Percentiles rank a stretch among this genome's conserved stretches.
These are phyloP conservation scores for Arnoldichthys spilopterus DNA, from an alignment of 2,797 vertebrate species.

Conservation along the genomic window DNA sequence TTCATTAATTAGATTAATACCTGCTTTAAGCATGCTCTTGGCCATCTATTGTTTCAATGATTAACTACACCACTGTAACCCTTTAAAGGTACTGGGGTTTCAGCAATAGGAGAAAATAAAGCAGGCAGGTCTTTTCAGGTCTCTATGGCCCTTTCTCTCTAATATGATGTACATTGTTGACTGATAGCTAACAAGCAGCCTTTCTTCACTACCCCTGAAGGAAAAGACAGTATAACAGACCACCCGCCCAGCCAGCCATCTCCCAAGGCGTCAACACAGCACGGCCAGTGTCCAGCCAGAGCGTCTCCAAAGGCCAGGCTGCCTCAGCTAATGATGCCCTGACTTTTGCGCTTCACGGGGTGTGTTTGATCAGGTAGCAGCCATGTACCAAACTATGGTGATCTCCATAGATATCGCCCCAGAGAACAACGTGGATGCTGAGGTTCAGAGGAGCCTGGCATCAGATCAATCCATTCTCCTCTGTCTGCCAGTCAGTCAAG, in stretches of 20 bases:
- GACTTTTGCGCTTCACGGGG: slow-evolving; percentile 69
- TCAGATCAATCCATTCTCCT: slow-evolving; percentile 53
- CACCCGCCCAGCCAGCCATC: slow-evolving; percentile 71
- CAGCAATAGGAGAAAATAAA: not conserved
- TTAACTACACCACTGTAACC: not conserved
- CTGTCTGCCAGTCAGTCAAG: slow-evolving; percentile 56
- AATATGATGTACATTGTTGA: slow-evolving; percentile 39
- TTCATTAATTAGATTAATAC: too few relatives aligned
- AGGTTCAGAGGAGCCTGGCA: slow-evolving; percentile 56
- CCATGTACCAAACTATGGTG: slow-evolving; percentile 50
- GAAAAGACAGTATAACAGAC: slow-evolving; percentile 64
- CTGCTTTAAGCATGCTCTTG: not conserved
- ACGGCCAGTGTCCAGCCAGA: slow-evolving; percentile 69
- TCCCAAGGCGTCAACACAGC: slow-evolving; percentile 77
- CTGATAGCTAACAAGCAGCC: slow-evolving; percentile 40
- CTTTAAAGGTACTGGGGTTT: not conserved
- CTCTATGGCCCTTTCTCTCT: not conserved
- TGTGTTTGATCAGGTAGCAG: slow-evolving; percentile 74
- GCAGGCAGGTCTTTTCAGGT: slow-evolving; percentile 1
- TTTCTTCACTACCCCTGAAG: slow-evolving; percentile 60
- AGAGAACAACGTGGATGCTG: slow-evolving; percentile 43
- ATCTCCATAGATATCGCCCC: slow-evolving; percentile 53
- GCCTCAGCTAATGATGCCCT: slow-evolving; percentile 75
- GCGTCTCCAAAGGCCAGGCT: slow-evolving; percentile 62
- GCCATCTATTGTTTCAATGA: not conserved